Percentiles rank a stretch among this genome's conserved stretches.
Evolutionary conservation across 2,797 vertebrate genomes (phyloP).

Genomic region (Bryconaethiops microstoma): DNA sequence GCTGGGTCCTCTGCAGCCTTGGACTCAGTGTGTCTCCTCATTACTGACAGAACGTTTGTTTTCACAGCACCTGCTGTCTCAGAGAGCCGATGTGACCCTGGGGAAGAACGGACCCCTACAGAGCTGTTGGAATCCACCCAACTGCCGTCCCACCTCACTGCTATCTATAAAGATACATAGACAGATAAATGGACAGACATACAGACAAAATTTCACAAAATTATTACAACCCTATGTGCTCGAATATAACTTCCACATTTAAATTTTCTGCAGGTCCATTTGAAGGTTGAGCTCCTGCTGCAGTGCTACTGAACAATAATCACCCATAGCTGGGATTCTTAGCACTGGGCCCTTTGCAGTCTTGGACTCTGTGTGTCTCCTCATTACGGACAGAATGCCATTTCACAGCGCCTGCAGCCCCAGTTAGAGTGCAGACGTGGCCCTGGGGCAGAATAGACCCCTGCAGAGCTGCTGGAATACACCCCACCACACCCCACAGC

Average conservation of each 20-base stretch:
- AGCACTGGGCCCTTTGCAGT: constrained; percentile 17
- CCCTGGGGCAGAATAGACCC: constrained; percentile 12
- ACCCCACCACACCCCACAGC: not conserved
- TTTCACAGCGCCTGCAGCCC: constrained; percentile 17
- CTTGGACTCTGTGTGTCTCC: constrained; percentile 23
- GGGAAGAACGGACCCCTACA: constrained; percentile 6
- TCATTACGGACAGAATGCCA: constrained; percentile 35
- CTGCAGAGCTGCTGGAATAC: constrained; percentile 2
- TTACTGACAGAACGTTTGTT: constrained; percentile 30
- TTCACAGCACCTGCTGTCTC: constrained; percentile 17
- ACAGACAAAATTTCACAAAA: too few species aligned
- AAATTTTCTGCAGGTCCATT: too few species aligned
- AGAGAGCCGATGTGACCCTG: constrained; percentile 2
- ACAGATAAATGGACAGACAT: too few species aligned
- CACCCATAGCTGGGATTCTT: constrained; percentile 13
- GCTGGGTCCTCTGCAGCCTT: constrained; percentile 11
- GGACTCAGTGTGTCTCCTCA: constrained; percentile 27
- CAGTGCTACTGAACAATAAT: not conserved
- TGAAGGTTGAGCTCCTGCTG: too few species aligned
- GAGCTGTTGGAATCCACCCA: not conserved
- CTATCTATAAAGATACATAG: too few species aligned
- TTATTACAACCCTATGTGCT: too few species aligned
- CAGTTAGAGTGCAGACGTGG: constrained; percentile 5
- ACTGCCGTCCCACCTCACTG: too few species aligned
- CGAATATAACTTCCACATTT: too few species aligned